phyloP scores from a whole-genome alignment of 2,888 invertebrate species.

The Gortyna flavago region DNA sequence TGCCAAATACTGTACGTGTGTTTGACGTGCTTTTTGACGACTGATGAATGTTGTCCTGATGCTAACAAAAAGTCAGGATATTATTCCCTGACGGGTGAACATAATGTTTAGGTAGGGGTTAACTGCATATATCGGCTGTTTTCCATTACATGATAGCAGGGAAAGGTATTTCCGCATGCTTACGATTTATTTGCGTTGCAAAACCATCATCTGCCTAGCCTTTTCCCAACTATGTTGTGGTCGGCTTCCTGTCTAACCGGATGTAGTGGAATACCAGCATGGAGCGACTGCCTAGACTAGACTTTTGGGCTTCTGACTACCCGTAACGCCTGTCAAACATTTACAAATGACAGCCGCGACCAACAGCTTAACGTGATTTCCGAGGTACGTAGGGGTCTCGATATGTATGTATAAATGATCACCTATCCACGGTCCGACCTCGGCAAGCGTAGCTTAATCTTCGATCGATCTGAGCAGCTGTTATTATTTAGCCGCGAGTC shows the following conservation, averaged over 20 bases:
- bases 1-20: constrained; percentile 37
- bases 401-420: too few species aligned
- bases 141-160: background rate
- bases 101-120: constrained; percentile 20
- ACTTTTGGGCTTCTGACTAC: background rate
- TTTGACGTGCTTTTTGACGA: constrained; percentile 49
- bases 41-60: constrained; percentile 43
- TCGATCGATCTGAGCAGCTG: too few species aligned
- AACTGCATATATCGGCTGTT: constrained; percentile 2
- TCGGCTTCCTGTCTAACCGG: background rate
- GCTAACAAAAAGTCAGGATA: constrained; percentile 30
- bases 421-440: too few species aligned
- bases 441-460: too few species aligned
- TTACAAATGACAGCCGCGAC: too few species aligned
- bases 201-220: background rate
- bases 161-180: background rate
- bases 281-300: background rate
- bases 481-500: too few species aligned
- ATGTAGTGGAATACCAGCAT: background rate
- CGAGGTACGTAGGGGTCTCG: too few species aligned
- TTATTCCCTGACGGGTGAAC: constrained; percentile 29
- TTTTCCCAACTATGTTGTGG: too few species aligned
- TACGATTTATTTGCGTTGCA: constrained; percentile 1
- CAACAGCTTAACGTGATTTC: too few species aligned
- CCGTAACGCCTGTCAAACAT: background rate